Percentiles rank a stretch among this genome's conserved stretches.
Evolutionary conservation across 2,888 invertebrate species (phyloP).

Genomic region (Andrena praecox): DNA sequence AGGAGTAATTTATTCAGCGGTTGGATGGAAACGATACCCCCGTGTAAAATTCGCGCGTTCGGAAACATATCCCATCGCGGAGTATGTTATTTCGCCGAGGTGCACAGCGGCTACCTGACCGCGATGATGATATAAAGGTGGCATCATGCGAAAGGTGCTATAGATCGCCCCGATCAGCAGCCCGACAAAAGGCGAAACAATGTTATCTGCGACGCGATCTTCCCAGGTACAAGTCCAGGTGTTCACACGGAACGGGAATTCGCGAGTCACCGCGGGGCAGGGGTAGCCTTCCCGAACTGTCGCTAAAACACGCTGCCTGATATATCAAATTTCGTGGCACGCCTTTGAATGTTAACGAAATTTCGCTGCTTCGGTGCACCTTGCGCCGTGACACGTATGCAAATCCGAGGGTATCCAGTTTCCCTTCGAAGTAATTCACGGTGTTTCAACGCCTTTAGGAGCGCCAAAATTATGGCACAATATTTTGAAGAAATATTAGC

Average conservation of each 20-base stretch:
- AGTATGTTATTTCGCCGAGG: conserved; percentile 13
- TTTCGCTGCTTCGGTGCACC: background rate
- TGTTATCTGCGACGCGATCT: conserved; percentile 76
- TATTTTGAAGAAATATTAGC: no score
- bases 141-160: conserved; percentile 52
- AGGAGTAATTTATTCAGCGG: background rate
- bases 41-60: background rate
- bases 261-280: conserved; percentile 39
- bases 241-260: conserved; percentile 77
- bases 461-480: no score
- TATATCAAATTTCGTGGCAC: conserved; percentile 16
- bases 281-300: conserved; percentile 27
- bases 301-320: conserved; percentile 16
- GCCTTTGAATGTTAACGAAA: background rate
- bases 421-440: background rate
- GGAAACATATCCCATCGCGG: background rate
- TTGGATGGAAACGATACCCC: background rate
- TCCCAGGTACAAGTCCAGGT: conserved; percentile 65
- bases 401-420: background rate
- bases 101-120: conserved; percentile 35
- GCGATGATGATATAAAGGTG: conserved; percentile 71
- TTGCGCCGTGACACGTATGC: background rate
- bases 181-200: conserved; percentile 68
- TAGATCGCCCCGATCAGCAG: conserved; percentile 60
- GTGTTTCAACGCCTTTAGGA: no score